A percentile compares a stretch with the other conserved stretches of the same genome.
Evolutionary conservation across 2,797 vertebrate genomes (phyloP).

Genomic region (Pangasius sanitwongsei): DNA sequence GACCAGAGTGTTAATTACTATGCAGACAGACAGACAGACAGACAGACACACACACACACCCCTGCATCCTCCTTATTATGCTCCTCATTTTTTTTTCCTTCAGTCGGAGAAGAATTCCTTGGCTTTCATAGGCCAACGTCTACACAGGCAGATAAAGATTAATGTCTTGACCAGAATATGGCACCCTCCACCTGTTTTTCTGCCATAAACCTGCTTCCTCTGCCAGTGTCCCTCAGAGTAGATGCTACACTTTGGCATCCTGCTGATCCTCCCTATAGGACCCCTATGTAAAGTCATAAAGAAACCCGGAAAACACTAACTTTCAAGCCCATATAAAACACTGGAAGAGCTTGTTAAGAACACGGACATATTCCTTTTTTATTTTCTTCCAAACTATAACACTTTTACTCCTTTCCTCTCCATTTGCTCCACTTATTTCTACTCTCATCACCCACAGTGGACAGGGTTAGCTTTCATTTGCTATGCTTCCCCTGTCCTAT

Average conservation of each 20-base stretch:
- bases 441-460: constrained; percentile 3
- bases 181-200: constrained; percentile 27
- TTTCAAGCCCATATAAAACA: constrained; percentile 5
- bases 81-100: neutral
- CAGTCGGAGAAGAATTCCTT: constrained; percentile 16
- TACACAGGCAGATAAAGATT: constrained; percentile 24
- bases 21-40: constrained; percentile 6
- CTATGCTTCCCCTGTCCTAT: constrained; percentile 7
- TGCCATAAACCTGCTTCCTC: constrained; percentile 21
- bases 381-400: neutral
- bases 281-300: constrained; percentile 22
- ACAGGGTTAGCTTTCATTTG: neutral
- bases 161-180: constrained; percentile 21
- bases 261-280: constrained; percentile 1
- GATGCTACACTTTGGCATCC: neutral
- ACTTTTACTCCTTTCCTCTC: neutral
- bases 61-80: constrained; percentile 4
- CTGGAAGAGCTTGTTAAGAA: neutral
- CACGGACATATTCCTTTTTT: neutral
- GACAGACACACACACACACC: constrained; percentile 36
- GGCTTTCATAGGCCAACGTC: neutral
- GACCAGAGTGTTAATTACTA: constrained; percentile 44
- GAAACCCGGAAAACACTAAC: neutral
- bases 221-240: constrained; percentile 4
- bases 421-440: neutral